A percentile compares a stretch with the other conserved stretches of the same genome.
Conservation (phyloP, 2,888 invertebrate species). For the Nudaria mundana region DNA sequence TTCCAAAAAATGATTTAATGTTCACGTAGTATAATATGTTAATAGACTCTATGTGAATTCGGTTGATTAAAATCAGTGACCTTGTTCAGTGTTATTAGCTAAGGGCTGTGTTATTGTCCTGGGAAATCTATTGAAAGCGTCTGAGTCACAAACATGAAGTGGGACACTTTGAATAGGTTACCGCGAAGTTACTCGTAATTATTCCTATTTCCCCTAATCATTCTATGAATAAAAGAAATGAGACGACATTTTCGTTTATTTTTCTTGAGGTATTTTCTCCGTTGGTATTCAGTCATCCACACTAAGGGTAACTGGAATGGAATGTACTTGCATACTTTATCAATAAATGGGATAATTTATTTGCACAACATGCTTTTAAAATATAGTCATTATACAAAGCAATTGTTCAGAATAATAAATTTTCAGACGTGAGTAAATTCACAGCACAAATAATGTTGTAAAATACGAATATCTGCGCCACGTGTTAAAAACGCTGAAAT, state of each 20-base stretch:
- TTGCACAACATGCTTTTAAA: no score
- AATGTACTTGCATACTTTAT: no score
- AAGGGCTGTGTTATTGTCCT: not conserved
- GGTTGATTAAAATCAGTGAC: not conserved
- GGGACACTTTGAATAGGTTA: not conserved
- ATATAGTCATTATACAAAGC: no score
- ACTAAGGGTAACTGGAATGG: not conserved
- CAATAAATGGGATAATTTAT: no score
- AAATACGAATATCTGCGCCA: no score
- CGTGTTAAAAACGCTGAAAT: no score
- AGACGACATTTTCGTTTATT: conserved; percentile 15
- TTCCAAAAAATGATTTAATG: no score
- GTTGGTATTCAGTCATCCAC: not conserved
- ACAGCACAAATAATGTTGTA: no score
- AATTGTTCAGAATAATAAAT: no score
- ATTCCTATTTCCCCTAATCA: not conserved
- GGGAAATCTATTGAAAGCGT: conserved; percentile 1
- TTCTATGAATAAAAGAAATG: not conserved
- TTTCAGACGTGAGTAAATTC: no score
- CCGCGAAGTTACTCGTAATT: not conserved
- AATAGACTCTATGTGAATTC: no score
- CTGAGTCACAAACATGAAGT: not conserved
- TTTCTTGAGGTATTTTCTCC: not conserved
- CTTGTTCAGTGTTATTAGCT: not conserved
- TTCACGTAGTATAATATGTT: no score